Evolutionary conservation across 2,113 vertebrate species (phyloP).

Genomic region (Oreochromis aureus): DNA sequence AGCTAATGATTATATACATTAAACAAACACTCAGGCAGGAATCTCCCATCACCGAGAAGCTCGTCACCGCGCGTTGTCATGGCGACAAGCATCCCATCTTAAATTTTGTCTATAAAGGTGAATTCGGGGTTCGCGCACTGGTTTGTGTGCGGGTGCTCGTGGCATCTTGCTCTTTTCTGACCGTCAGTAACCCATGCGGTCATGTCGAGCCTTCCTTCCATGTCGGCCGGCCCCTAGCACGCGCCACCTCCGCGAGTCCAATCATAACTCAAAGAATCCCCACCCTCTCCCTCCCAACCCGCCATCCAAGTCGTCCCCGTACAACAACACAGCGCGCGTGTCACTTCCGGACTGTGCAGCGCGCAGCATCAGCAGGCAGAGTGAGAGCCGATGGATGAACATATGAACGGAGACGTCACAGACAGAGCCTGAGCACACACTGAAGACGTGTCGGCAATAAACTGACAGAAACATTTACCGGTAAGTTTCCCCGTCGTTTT

Average conservation of each 20-base stretch:
- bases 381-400: background rate
- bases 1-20: background rate
- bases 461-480: background rate
- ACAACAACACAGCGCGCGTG: background rate
- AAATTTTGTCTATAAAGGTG: background rate
- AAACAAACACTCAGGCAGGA: background rate
- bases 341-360: conserved; percentile 32
- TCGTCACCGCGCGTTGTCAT: background rate
- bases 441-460: background rate
- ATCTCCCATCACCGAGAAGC: background rate
- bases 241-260: conserved; percentile 70
- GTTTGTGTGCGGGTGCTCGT: background rate
- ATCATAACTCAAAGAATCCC: conserved; percentile 44
- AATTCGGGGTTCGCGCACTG: background rate
- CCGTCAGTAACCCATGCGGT: conserved; percentile 35
- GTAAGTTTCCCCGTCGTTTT: background rate
- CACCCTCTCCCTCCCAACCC: background rate
- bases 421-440: background rate
- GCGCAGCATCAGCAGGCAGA: background rate
- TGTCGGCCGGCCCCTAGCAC: conserved; percentile 54
- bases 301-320: background rate
- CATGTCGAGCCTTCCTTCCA: conserved; percentile 3
- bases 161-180: background rate
- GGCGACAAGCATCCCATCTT: background rate
- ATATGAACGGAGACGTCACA: background rate